Base-by-base conservation (phyloP, 2,888 invertebrate genomes). In the Limnephilus rhombicus region DNA sequence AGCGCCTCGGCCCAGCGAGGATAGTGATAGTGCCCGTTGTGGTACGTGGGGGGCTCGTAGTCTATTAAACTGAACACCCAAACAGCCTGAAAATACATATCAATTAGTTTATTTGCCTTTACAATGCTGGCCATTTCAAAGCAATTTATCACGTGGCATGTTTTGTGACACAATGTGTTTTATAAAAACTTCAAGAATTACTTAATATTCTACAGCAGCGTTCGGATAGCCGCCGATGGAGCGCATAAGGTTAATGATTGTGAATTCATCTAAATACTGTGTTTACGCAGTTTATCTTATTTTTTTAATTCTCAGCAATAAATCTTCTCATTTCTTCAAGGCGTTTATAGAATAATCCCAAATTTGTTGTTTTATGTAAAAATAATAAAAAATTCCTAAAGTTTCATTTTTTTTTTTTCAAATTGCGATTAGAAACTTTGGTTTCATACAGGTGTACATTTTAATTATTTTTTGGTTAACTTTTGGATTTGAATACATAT, bases 11-110 rank as follows among this genome's bases (percentile, higher is more conserved):
- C 98, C 98, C 99, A 99, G 92, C 96, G 95, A 0, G 99, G 99
- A 95, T 98, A 99, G 90, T 96, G 95, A 94, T 98, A 98, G 91
- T 96, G 96, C 92, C 98, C 98, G 94, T 98, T 98, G 94, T 98
- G 97, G 95, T 98, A 98, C 53, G 97, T 98, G 15, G 98, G 98
- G 86, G 98, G 98, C 94, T 98, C 97, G 95, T 99, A 99, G 95
- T 98, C 98, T 92, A 98, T 98, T 94, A 99, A 96, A 94, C 98
- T 98, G 94, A 98, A 98, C 91, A 99, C 97, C 98, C 98, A 98
- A 90, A 99, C 97, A 31, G 98, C 97, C 96, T 98, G 95, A 3
- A 95, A 93, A 89, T 24, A 81, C 4, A 5, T 24, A 68, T 9
- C 68, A n/a, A 68, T 68, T 9, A 68, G 24, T 68, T 18, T 24